phyloP scores from a whole-genome alignment of 2,888 invertebrate genomes.

The Microchrysa polita region DNA sequence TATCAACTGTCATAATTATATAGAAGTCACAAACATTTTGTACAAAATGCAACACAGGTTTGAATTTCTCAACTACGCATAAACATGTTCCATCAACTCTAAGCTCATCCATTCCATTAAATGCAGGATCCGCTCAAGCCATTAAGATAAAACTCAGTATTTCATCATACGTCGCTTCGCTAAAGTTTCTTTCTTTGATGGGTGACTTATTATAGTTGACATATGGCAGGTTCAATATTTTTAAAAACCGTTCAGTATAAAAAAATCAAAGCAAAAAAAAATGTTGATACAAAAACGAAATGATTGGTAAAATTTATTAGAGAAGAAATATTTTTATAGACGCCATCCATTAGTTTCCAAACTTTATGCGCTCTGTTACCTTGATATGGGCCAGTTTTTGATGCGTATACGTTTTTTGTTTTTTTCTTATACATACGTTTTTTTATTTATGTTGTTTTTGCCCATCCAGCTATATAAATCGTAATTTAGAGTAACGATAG shows the following conservation, averaged over 20 bases:
- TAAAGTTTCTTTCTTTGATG: neutral
- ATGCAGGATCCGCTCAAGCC: constrained; percentile 26
- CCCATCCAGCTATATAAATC: constrained; percentile 26
- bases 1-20: too few species aligned
- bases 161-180: constrained; percentile 8
- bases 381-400: constrained; percentile 34
- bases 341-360: constrained; percentile 42
- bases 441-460: neutral
- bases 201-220: constrained; percentile 11
- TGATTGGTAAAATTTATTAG: constrained; percentile 42
- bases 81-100: too few species aligned
- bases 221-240: constrained; percentile 1
- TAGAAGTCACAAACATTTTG: too few species aligned
- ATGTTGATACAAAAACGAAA: constrained; percentile 24
- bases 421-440: too few species aligned
- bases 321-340: constrained; percentile 36
- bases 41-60: too few species aligned
- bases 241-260: too few species aligned
- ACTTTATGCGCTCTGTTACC: constrained; percentile 30
- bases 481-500: constrained; percentile 38
- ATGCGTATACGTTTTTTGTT: neutral
- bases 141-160: constrained; percentile 10
- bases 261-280: too few species aligned
- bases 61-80: too few species aligned
- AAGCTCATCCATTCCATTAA: neutral